phyloP scores from a whole-genome alignment of 1,140 invertebrate species.

The Callitettix versicolor region DNA sequence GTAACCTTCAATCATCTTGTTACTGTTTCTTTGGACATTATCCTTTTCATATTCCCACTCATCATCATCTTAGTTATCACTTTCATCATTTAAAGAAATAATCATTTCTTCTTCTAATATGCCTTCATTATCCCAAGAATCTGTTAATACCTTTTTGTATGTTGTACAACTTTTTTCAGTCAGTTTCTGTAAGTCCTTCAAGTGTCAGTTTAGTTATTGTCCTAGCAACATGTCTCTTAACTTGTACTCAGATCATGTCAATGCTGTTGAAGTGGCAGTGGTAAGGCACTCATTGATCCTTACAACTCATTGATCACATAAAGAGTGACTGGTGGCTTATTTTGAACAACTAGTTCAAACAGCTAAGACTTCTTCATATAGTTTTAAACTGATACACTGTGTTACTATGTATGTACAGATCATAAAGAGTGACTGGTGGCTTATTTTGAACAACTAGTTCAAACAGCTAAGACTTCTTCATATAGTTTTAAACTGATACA shows the following conservation, averaged over 20 bases:
- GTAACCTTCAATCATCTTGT: no score
- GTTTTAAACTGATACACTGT: neutral
- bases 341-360: neutral
- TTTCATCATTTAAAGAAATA: no score
- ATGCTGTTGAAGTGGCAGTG: constrained; percentile 26
- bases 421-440: constrained; percentile 15
- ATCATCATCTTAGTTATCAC: no score
- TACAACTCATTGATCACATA: constrained; percentile 25
- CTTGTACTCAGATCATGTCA: constrained; percentile 24
- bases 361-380: neutral
- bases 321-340: constrained; percentile 3
- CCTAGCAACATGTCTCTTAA: constrained; percentile 21
- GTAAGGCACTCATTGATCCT: constrained; percentile 21
- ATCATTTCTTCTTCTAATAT: no score
- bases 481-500: neutral
- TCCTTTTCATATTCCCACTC: no score
- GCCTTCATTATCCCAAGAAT: no score
- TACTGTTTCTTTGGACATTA: no score
- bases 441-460: neutral
- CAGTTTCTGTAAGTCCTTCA: no score
- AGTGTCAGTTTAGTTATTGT: neutral
- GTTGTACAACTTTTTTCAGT: no score
- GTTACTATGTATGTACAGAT: no score
- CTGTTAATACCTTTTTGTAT: no score
- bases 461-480: neutral